Evolutionary conservation across 2,113 vertebrate genomes (phyloP), one percentile per base, ranked within the genome.

Genomic region (Tetrax tetrax): DNA sequence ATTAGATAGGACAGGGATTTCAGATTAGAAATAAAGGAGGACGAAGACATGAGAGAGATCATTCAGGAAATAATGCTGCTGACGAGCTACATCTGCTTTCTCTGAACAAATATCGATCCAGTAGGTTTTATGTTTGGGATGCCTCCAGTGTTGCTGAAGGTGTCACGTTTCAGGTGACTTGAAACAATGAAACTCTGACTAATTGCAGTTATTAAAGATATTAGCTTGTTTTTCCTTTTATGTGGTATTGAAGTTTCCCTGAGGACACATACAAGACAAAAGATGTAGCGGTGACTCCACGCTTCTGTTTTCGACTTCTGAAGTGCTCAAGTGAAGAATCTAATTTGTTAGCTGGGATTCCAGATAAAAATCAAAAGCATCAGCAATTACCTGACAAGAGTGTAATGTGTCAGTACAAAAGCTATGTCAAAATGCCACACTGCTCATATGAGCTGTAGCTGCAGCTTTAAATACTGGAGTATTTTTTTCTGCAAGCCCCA

Each of bases 121-220:
- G 68, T 3, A 29, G 7, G 28, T 79, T 95, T 92, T 68, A 76
- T 3, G 3, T 57, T 79, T 69, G 51, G 31, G 72, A 83, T 4
- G 47, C 79, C 79, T 83, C 47, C 68, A 83, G 87, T 90, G 18
- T 23, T 81, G 83, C 69, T 95, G 59, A 83, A 86, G 27, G 68
- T 78, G 51, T 56, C 71, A 83, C 38, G 0, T 94, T 93, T 86
- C 95, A 90, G 90, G 71, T 89, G 92, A 93, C 47, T 88, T 83
- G 33, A 68, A 94, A 87, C 75, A 92, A 68, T n/a, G 69, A 90
- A 94, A 87, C 57, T 53, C 79, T 92, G 68, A 90, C 71, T 95
- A 93, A 95, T 95, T 92, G 68, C 35, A 33, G 76, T 88, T 95
- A 86, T 94, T 93, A 95, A 81, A 93, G 43, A 75, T 80, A 90